Conservation (phyloP, 2,797 vertebrate species). For the Aldrovandia affinis region DNA sequence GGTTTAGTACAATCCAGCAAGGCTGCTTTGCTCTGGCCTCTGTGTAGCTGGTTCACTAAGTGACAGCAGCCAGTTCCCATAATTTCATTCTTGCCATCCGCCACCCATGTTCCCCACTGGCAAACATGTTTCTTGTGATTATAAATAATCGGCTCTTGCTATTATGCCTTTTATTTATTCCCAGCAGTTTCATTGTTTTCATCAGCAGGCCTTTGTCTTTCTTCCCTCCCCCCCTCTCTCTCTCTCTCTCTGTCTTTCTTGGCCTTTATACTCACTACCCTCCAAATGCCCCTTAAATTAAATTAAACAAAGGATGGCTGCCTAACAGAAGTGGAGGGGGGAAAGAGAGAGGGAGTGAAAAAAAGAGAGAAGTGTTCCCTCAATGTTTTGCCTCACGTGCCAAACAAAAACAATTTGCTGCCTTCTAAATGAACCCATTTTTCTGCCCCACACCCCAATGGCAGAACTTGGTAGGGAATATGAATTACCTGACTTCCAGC, state of each 20-base stretch:
- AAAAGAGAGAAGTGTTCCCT: neutral
- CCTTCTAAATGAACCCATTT: neutral
- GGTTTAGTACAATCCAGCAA: no score
- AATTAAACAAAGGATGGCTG: neutral
- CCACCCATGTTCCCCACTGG: no score
- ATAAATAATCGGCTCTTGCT: no score
- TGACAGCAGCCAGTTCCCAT: no score
- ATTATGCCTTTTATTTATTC: no score
- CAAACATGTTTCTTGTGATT: no score
- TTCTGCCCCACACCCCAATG: neutral
- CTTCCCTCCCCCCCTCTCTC: neutral
- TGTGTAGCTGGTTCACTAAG: no score
- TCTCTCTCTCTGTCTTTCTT: neutral
- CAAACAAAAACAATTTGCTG: neutral
- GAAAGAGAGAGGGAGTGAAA: neutral
- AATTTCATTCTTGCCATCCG: no score
- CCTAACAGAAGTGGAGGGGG: neutral
- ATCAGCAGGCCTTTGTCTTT: no score
- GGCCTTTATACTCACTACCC: neutral
- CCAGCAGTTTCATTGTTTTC: no score
- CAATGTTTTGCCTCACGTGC: neutral
- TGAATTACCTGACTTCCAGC: conserved; percentile 4
- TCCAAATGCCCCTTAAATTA: neutral
- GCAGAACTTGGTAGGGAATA: conserved; percentile 3
- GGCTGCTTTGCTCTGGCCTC: no score